phyloP scores from a whole-genome alignment of 2,113 vertebrate genomes.

The Perccottus glenii region DNA sequence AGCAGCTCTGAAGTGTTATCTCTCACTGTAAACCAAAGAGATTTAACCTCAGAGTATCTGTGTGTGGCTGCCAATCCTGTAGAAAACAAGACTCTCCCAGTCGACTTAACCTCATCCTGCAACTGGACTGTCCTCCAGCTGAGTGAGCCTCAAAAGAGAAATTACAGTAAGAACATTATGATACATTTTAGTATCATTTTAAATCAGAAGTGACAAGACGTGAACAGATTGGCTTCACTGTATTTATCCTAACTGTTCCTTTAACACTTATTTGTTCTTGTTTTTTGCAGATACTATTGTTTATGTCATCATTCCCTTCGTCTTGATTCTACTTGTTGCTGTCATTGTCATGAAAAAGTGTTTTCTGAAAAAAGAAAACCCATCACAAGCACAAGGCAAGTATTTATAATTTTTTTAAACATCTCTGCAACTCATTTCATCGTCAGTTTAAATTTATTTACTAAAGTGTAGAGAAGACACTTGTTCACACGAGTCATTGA shows the following conservation, averaged over 20 bases:
- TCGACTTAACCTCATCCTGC: background rate
- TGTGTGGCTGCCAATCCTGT: conserved; percentile 34
- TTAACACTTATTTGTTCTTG: background rate
- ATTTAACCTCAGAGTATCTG: conserved; percentile 4
- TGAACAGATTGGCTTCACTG: background rate
- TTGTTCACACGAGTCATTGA: background rate
- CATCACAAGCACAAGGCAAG: background rate
- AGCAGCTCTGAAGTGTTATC: conserved; percentile 11
- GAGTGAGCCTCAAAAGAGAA: background rate
- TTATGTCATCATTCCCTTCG: background rate
- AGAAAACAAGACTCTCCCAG: background rate
- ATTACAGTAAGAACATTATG: background rate
- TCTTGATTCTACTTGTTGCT: background rate
- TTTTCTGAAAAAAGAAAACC: background rate
- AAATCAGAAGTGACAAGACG: too few species aligned
- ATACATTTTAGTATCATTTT: too few species aligned
- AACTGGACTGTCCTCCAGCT: too few species aligned
- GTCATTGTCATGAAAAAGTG: background rate
- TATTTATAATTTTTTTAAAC: background rate
- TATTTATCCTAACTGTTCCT: background rate
- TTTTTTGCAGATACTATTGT: background rate
- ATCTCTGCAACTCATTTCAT: too few species aligned
- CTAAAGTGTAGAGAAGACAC: background rate
- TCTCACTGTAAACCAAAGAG: background rate
- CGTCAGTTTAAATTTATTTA: background rate